Evolutionary conservation across 2,113 vertebrate genomes (phyloP), one percentile per base, ranked within the genome.

Genomic region (Candoia aspera): DNA sequence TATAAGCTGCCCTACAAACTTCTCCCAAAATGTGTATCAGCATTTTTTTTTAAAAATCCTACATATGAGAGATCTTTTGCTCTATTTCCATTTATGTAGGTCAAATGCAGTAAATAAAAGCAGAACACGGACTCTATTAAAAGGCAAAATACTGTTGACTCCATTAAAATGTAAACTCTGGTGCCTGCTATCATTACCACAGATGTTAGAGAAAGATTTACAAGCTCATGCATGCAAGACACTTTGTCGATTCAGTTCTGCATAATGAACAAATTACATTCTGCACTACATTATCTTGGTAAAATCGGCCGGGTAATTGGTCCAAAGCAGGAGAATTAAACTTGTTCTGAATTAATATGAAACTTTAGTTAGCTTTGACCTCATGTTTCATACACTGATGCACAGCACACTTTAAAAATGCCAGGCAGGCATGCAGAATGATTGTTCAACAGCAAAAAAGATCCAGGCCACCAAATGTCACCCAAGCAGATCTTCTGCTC

Each of bases 121-220:
- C 5, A 86, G 0, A 19, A 17, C 59, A 86, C 8, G 64, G 10
- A 23, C 19, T 86, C 29, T 64, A 64, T 0, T 60, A 90, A 12
- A 84, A 93, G 91, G 46, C 58, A 86, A 62, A 73, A 93, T 11
- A 88, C 88, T 24, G 23, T 4, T 90, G 91, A 83, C 68, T 92
- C 94, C 90, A 87, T 91, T 95, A 86, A 73, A 94, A 12, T 90
- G 29, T 92, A 92, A 95, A 90, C 92, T 59, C 88, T 90, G 87
- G 12, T 92, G 90, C 42, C 59, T 1, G 17, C 49, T 23, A 8
- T 73, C 0, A 58, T 59, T 24, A 17, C 12, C 88, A 92, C 42
- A 6, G 2, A 84, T 33, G 86, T 59, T 87, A 91, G 55, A 94
- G 73, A 62, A 86, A 87, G 55, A 59, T 87, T 90, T 58, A 87